phyloP scores from a whole-genome alignment of 2,113 vertebrate genomes.

The Gambusia holbrooki region DNA sequence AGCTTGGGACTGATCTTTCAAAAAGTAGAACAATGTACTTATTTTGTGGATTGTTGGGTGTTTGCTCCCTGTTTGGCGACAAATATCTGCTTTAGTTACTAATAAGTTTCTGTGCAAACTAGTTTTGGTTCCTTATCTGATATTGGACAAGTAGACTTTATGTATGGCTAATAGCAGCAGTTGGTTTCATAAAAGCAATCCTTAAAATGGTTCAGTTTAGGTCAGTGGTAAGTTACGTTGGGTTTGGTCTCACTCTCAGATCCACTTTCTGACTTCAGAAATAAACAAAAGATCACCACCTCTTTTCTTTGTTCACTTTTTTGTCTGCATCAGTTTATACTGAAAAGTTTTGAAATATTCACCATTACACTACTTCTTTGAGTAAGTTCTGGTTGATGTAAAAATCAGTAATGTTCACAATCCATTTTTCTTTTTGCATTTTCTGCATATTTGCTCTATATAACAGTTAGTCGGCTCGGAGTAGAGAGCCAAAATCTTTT shows the following conservation, averaged over 20 bases:
- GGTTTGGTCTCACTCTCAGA: no score
- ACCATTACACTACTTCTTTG: background rate
- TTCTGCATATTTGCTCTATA: background rate
- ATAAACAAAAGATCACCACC: background rate
- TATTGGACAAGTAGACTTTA: no score
- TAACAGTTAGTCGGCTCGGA: background rate
- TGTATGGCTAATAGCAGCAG: no score
- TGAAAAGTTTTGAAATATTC: no score
- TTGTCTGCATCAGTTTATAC: no score
- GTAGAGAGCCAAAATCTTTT: background rate
- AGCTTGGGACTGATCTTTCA: background rate
- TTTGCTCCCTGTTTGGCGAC: conserved; percentile 54
- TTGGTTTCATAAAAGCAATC: no score
- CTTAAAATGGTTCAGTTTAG: no score
- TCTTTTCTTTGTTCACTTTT: background rate
- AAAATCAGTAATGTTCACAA: background rate
- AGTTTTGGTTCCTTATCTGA: no score
- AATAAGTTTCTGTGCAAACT: background rate
- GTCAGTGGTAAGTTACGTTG: no score
- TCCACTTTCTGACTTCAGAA: no score
- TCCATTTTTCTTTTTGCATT: background rate
- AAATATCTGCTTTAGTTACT: background rate
- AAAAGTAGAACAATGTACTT: background rate
- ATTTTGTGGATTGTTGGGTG: background rate
- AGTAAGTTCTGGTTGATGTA: background rate